These are phyloP conservation scores for Philypnodon macrostomus DNA, from an alignment of 2,797 vertebrate species.

Conservation along the genomic window DNA sequence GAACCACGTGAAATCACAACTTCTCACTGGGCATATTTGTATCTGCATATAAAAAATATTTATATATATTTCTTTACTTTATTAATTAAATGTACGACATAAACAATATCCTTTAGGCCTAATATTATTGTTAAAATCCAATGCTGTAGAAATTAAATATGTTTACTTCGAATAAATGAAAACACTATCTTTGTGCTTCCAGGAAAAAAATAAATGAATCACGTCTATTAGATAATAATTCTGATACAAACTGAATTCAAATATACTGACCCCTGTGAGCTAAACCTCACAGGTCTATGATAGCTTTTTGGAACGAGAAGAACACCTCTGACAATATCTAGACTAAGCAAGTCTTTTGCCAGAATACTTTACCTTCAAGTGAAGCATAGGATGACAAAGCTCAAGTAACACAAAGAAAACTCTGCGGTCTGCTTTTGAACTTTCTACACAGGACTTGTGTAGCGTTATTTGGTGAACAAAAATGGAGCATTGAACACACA, in stretches of 20 bases:
- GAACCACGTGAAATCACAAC: not conserved
- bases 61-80: no score
- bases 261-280: slow-evolving; percentile 45
- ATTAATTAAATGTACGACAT: no score
- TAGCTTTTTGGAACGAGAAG: slow-evolving; percentile 4
- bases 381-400: slow-evolving; percentile 6
- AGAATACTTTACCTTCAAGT: slow-evolving; percentile 9
- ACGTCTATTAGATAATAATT: slow-evolving; percentile 37
- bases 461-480: slow-evolving; percentile 24
- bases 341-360: slow-evolving; percentile 13
- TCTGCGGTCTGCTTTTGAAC: no score
- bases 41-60: no score
- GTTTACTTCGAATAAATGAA: slow-evolving; percentile 34
- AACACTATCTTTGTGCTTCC: slow-evolving; percentile 36
- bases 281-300: slow-evolving; percentile 11
- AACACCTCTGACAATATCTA: not conserved
- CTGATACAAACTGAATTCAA: slow-evolving; percentile 35
- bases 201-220: slow-evolving; percentile 25
- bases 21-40: slow-evolving; percentile 6
- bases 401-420: slow-evolving; percentile 16
- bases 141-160: slow-evolving; percentile 29
- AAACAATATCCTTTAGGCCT: no score
- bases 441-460: slow-evolving; percentile 63
- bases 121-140: no score
- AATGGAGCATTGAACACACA: slow-evolving; percentile 27